These are phyloP conservation scores for Penaeus indicus DNA, from an alignment of 1,140 invertebrate genomes.

Conservation along the genomic window DNA sequence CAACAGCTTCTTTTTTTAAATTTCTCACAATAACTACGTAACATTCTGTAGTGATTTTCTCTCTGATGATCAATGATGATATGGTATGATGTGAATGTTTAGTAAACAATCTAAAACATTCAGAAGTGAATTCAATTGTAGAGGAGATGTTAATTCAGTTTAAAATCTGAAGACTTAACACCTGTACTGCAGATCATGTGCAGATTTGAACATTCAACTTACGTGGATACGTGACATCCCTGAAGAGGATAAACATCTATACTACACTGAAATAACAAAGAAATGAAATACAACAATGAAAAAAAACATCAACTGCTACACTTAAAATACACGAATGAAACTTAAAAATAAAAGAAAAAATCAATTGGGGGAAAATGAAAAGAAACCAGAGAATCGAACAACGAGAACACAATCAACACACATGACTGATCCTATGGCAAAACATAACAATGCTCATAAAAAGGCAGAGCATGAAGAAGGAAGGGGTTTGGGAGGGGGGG, in stretches of 20 bases:
- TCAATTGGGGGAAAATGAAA: conserved; percentile 60
- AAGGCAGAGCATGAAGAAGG: conserved; percentile 22
- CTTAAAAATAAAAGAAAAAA: conserved; percentile 39
- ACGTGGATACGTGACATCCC: no score
- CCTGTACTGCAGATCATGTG: neutral
- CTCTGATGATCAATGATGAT: neutral
- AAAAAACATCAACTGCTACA: neutral
- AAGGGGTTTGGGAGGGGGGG: neutral
- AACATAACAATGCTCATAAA: conserved; percentile 12
- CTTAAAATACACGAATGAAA: no score
- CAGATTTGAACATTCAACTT: no score
- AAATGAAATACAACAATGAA: conserved; percentile 4
- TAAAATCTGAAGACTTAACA: neutral
- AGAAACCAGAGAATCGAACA: conserved; percentile 57
- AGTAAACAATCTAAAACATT: conserved; percentile 2
- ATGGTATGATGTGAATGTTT: neutral
- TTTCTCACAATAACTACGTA: no score
- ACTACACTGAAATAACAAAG: neutral
- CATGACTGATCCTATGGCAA: neutral
- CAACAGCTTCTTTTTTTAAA: no score
- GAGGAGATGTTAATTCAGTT: neutral
- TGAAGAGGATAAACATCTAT: no score
- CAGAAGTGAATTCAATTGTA: neutral
- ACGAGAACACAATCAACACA: conserved; percentile 20
- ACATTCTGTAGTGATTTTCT: conserved; percentile 40